These are phyloP conservation scores for Archips crataeganus DNA, from an alignment of 2,888 invertebrate genomes.

Conservation along the genomic window DNA sequence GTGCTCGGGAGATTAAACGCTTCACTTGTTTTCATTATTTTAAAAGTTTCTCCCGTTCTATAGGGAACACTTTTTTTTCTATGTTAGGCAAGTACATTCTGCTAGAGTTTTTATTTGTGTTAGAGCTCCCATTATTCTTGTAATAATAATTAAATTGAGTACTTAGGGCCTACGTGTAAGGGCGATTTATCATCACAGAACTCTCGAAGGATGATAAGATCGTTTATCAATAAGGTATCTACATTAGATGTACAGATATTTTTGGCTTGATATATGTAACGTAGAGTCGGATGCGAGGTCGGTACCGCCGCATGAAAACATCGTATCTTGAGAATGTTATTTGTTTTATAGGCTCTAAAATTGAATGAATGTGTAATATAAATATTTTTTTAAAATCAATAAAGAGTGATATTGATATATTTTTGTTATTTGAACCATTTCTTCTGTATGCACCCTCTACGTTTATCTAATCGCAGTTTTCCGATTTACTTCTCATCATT, in stretches of 20 bases:
- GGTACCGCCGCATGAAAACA: conserved; percentile 56
- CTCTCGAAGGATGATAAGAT: conserved; percentile 60
- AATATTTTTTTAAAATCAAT: conserved; percentile 86
- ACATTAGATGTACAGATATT: conserved; percentile 73
- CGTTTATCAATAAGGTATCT: conserved; percentile 60
- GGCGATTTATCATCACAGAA: conserved; percentile 57
- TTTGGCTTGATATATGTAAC: conserved; percentile 72
- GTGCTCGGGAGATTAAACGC: conserved; percentile 46
- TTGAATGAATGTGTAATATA: conserved; percentile 83
- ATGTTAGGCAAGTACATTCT: conserved; percentile 34
- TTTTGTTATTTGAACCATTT: conserved; percentile 51
- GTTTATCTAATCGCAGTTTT: background rate
- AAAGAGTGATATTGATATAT: conserved; percentile 82
- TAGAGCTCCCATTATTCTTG: conserved; percentile 10
- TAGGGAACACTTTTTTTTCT: conserved; percentile 15
- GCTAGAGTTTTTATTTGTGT: conserved; percentile 18
- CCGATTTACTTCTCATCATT: no score
- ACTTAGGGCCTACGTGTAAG: conserved; percentile 76
- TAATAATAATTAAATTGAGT: conserved; percentile 51
- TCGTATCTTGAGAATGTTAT: conserved; percentile 71
- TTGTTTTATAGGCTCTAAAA: conserved; percentile 78
- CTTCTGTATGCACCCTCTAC: background rate
- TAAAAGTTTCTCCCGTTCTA: conserved; percentile 1
- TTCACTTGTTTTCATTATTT: conserved; percentile 6
- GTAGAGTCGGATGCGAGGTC: conserved; percentile 51